Conservation (phyloP, 2,113 vertebrate species). For the Ochotona curzoniae region DNA sequence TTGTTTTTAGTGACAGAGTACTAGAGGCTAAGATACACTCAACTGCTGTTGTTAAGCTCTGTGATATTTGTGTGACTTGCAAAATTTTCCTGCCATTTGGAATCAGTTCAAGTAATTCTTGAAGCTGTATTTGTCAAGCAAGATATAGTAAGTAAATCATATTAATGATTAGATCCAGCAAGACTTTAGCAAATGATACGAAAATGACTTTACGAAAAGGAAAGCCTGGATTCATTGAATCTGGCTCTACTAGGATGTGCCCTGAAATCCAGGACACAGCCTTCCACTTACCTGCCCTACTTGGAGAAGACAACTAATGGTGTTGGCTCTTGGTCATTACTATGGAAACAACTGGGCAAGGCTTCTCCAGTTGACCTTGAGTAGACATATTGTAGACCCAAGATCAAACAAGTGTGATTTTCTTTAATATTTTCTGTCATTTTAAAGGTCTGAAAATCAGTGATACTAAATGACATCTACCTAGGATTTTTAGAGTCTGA, state of each 20-base stretch:
- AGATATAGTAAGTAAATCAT: not conserved
- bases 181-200: not conserved
- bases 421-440: constrained; percentile 10
- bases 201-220: not conserved
- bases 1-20: not conserved
- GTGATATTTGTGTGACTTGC: not conserved
- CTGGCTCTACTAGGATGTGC: not conserved
- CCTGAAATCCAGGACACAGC: not conserved
- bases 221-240: not conserved
- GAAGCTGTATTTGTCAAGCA: constrained; percentile 26
- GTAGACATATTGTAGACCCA: not conserved
- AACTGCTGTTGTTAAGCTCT: not conserved
- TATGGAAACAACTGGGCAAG: not conserved
- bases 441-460: constrained; percentile 11
- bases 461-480: constrained; percentile 25
- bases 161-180: not conserved
- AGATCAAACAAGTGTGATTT: constrained; percentile 29
- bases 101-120: constrained; percentile 12
- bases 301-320: not conserved
- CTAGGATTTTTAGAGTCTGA: constrained; percentile 19
- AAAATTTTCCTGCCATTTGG: constrained; percentile 9
- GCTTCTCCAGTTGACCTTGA: constrained; percentile 28
- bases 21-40: constrained; percentile 24
- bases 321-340: not conserved
- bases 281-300: accelerated